Percentiles rank a stretch among this genome's conserved stretches.
These are phyloP conservation scores for Chionoecetes opilio DNA, from an alignment of 1,140 invertebrate genomes.

Conservation along the genomic window DNA sequence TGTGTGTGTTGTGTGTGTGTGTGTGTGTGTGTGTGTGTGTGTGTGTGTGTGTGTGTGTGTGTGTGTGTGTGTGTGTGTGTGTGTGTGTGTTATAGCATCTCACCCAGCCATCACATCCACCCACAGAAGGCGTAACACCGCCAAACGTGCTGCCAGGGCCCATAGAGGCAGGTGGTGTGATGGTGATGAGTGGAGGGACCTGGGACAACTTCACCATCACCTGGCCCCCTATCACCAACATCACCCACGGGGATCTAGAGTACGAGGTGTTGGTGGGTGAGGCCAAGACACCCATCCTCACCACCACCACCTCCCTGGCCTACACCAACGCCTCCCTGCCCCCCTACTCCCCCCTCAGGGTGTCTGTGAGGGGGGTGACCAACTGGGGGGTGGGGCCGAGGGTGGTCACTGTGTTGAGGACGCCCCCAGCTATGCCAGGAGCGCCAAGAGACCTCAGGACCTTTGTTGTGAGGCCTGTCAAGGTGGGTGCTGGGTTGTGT, in stretches of 20 bases:
- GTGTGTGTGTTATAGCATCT: too few relatives aligned
- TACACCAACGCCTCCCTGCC: slow-evolving; percentile 84
- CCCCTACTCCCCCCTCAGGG: slow-evolving; percentile 88
- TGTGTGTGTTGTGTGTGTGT: too few relatives aligned
- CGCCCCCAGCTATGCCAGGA: slow-evolving; percentile 55
- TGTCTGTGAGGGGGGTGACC: slow-evolving; percentile 91
- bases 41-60: too few relatives aligned
- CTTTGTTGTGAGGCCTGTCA: slow-evolving; percentile 47
- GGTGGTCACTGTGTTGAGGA: slow-evolving; percentile 37
- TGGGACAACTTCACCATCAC: slow-evolving; percentile 91
- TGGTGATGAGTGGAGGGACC: slow-evolving; percentile 88
- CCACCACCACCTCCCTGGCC: slow-evolving; percentile 36
- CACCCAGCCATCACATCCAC: background rate
- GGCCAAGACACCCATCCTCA: slow-evolving; percentile 72
- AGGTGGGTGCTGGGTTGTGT: slow-evolving; percentile 10
- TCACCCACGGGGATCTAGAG: slow-evolving; percentile 92
- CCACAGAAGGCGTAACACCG: slow-evolving; percentile 57
- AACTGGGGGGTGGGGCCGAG: slow-evolving; percentile 88
- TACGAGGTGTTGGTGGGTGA: slow-evolving; percentile 91
- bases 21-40: too few relatives aligned
- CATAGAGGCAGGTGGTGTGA: background rate
- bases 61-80: too few relatives aligned
- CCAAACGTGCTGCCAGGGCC: slow-evolving; percentile 88
- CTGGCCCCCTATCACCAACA: slow-evolving; percentile 89
- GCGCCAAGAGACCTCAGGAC: slow-evolving; percentile 55